Percentiles rank a stretch among this genome's conserved stretches.
phyloP scores from a whole-genome alignment of 2,113 vertebrate species.

The Halcyon malimbica region DNA sequence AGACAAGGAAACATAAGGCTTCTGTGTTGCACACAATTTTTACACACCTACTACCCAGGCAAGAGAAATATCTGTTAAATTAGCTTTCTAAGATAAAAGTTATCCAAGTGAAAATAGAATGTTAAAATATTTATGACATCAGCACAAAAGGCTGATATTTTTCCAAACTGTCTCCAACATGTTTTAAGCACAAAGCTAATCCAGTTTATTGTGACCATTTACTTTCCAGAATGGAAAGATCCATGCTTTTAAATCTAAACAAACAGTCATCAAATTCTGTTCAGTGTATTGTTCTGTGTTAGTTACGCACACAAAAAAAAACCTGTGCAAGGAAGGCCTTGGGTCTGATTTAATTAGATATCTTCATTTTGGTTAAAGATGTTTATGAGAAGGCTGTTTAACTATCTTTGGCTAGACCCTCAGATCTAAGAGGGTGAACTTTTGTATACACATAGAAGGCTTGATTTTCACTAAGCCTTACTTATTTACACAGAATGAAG shows the following conservation, averaged over 20 bases:
- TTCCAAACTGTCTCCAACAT: background rate
- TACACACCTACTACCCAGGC: accelerated
- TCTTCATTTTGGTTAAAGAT: background rate
- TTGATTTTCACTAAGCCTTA: background rate
- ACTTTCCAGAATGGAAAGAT: background rate
- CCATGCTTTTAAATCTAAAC: background rate
- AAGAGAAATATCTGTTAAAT: background rate
- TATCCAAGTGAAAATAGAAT: background rate
- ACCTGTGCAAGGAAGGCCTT: background rate
- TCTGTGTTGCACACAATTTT: background rate
- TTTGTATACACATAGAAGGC: background rate
- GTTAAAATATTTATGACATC: background rate
- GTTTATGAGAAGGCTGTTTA: background rate
- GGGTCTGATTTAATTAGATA: background rate
- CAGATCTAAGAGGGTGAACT: background rate
- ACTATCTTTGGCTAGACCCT: background rate
- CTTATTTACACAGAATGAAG: background rate
- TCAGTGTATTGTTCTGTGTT: background rate
- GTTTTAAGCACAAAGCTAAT: background rate
- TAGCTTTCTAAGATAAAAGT: background rate
- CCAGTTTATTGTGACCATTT: background rate
- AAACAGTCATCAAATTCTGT: background rate
- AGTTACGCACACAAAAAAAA: background rate
- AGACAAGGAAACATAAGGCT: background rate
- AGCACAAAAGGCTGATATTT: background rate